These are phyloP conservation scores for Haliclystus octoradiatus DNA, from an alignment of 30 jellyfish, hydroid and myxozoan genomes.

Conservation along the genomic window DNA sequence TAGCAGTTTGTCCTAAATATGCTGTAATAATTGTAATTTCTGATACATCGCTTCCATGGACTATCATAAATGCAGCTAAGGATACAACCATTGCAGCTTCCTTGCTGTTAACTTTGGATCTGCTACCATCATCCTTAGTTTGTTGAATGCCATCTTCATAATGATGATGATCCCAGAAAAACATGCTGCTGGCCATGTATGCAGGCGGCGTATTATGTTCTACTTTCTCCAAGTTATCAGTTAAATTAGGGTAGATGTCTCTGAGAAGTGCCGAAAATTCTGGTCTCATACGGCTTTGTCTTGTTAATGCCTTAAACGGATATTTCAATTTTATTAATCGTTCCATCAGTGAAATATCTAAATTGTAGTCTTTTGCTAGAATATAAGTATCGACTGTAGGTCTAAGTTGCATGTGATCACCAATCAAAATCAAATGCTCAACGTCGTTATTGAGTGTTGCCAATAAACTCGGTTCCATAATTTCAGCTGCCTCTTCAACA, in stretches of 20 bases:
- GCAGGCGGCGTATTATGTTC: slow-evolving; percentile 17
- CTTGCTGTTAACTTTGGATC: not conserved
- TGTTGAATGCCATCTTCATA: slow-evolving; percentile 36
- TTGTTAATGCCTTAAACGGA: slow-evolving; percentile 14
- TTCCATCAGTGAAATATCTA: slow-evolving; percentile 66
- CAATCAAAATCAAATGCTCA: slow-evolving; percentile 48
- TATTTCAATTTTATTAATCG: slow-evolving; percentile 22
- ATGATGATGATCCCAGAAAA: slow-evolving; percentile 53
- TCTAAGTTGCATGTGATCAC: slow-evolving; percentile 61
- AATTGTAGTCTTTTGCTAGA: slow-evolving; percentile 31
- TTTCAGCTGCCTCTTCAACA: slow-evolving; percentile 79
- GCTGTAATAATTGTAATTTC: slow-evolving; percentile 48
- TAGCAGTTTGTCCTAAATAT: slow-evolving; percentile 45
- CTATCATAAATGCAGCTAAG: slow-evolving; percentile 28
- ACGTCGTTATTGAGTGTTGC: slow-evolving; percentile 52
- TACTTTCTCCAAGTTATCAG: slow-evolving; percentile 29
- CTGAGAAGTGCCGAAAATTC: slow-evolving; percentile 40
- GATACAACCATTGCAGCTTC: slow-evolving; percentile 16
- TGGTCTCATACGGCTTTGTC: slow-evolving; percentile 60
- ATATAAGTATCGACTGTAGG: slow-evolving; percentile 47
- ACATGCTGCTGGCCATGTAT: slow-evolving; percentile 16
- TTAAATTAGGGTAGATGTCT: slow-evolving; percentile 45
- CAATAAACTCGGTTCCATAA: slow-evolving; percentile 49
- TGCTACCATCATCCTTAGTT: not conserved
- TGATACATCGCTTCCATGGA: slow-evolving; percentile 30